Evolutionary conservation across 2,113 vertebrate species (phyloP), one percentile per base, ranked within the genome.

Genomic region (Scomber scombrus): DNA sequence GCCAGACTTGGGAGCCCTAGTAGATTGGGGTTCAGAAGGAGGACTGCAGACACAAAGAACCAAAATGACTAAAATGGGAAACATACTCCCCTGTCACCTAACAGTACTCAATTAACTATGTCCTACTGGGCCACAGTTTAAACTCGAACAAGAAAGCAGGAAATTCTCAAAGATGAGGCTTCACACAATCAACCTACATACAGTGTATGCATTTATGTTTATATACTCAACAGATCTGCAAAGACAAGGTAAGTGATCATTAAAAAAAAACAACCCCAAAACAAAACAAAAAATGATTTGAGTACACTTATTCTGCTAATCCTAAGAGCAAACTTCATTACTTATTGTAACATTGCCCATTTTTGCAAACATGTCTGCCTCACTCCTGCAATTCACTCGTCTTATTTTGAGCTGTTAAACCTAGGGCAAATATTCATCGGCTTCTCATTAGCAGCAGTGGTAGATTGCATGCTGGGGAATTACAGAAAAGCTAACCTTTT

Each of bases 11-110:
- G 78, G 91, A 94, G 91, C 85, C 55, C 62, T 80, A 63, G 84
- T 78, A 89, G 85, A 88, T 87, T 69, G 75, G 47, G 81, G 89
- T 93, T 92, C 89, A 93, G 88, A 78, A 64, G 75, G 78, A 91
- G 49, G 84, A 88, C 80, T 66, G 80, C 69, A 91, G 90, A 92
- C 90, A 93, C 74, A 85, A 89, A 88, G 70, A 92, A 82, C 78
- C 84, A 89, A 91, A 91, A 88, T 87, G 84, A 92, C 93, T 94
- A 94, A 94, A 95, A 92, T 74, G 71, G 92, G 91, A 94, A 93
- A 89, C 85, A 82, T 62, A 77, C 55, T 93, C 93, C 90, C 92
- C 49, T 75, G 91, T 89, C 87, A 89, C 80, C 77, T 75, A 71
- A 74, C 62, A 75, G 85, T 43, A 64, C 88, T 94, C 89, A 92